These are phyloP conservation scores for Rhagoletis pomonella DNA, from an alignment of 1,140 invertebrate species.

Conservation along the genomic window DNA sequence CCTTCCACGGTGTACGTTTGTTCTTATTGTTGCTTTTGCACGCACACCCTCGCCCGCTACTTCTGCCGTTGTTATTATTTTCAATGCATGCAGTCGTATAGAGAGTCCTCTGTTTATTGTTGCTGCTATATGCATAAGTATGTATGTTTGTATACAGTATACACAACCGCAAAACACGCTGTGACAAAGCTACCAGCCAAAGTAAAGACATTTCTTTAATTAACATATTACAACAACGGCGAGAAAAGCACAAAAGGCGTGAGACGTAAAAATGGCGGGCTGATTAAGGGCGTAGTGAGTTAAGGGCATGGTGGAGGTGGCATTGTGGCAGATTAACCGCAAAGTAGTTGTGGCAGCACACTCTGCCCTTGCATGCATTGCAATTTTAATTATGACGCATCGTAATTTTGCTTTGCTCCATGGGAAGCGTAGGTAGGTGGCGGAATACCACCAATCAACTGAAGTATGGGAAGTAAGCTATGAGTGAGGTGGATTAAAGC, in stretches of 20 bases:
- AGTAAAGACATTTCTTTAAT: slow-evolving; percentile 45
- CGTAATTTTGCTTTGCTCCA: neutral
- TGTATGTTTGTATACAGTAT: neutral
- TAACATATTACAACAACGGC: slow-evolving; percentile 47
- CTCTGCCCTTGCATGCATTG: neutral
- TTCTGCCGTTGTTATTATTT: neutral
- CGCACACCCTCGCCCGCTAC: neutral
- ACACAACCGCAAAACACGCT: neutral
- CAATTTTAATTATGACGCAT: slow-evolving; percentile 39
- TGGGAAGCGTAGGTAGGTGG: neutral
- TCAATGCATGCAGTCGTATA: neutral
- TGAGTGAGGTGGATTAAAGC: too few relatives aligned
- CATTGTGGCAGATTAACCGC: neutral
- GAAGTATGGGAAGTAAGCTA: too few relatives aligned
- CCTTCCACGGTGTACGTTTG: neutral
- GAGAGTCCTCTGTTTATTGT: neutral
- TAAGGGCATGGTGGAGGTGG: neutral
- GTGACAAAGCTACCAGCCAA: neutral
- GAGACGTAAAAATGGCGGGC: neutral
- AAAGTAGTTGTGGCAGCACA: neutral
- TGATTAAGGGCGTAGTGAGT: neutral
- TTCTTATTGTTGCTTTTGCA: neutral
- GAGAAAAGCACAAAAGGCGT: slow-evolving; percentile 17
- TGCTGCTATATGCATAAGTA: neutral
- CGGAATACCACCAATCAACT: too few relatives aligned